phyloP scores from a whole-genome alignment of 2,113 vertebrate species.

The Nasalis larvatus region DNA sequence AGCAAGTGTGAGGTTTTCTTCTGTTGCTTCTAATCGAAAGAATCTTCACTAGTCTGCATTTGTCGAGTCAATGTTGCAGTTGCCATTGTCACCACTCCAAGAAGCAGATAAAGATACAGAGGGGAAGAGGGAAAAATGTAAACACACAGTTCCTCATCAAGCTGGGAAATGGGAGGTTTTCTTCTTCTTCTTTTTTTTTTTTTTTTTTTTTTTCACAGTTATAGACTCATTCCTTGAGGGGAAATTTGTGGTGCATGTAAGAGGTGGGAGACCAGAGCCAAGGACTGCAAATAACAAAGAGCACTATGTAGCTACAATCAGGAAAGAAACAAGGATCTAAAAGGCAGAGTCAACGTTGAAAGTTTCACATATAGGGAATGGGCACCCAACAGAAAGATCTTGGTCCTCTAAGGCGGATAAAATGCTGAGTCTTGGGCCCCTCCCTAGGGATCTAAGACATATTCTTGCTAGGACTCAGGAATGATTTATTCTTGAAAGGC shows the following conservation, averaged over 20 bases:
- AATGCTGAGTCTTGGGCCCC: background rate
- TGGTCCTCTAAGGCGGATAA: background rate
- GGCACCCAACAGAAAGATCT: background rate
- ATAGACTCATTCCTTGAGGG: background rate
- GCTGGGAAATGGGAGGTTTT: background rate
- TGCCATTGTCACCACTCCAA: background rate
- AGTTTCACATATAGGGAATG: background rate
- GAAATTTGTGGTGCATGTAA: background rate
- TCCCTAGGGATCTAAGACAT: background rate
- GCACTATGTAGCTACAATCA: no score
- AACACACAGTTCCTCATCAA: background rate
- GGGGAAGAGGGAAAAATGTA: background rate
- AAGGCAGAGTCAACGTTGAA: background rate
- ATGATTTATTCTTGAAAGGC: background rate
- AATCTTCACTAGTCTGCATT: background rate
- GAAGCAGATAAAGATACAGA: background rate
- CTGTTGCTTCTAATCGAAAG: background rate
- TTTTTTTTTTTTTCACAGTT: background rate
- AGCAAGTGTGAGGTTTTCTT: constrained; percentile 1
- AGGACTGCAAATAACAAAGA: background rate
- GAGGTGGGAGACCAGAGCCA: background rate
- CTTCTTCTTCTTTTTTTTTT: background rate
- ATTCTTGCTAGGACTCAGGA: background rate
- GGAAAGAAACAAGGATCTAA: background rate
- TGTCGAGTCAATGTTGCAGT: background rate